Percentiles rank a stretch among this genome's conserved stretches.
Conservation (phyloP, 2,797 vertebrate species). For the Dicrostonyx torquatus region DNA sequence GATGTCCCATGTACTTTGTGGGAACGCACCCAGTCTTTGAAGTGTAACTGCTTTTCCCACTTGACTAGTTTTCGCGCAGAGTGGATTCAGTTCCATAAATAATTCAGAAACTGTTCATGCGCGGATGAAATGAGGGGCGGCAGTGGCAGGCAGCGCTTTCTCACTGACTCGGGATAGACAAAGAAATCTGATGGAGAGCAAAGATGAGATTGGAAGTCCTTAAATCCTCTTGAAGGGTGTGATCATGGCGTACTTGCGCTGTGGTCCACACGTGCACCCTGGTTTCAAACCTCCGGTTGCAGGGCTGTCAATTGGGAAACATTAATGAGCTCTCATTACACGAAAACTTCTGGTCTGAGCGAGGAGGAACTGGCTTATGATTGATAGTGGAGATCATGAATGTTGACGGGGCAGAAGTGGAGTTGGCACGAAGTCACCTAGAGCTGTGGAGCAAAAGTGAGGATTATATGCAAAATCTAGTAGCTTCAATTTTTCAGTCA, state of each 20-base stretch:
- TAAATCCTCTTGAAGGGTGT: slow-evolving; percentile 17
- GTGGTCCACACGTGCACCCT: not conserved
- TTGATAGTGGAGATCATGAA: slow-evolving; percentile 65
- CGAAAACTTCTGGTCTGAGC: slow-evolving; percentile 37
- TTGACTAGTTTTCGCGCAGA: slow-evolving; percentile 28
- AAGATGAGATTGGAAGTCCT: not conserved
- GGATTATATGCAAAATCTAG: slow-evolving; percentile 54
- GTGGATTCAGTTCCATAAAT: slow-evolving; percentile 57
- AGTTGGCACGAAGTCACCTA: slow-evolving; percentile 66
- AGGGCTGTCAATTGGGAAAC: slow-evolving; percentile 63
- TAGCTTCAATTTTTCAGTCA: slow-evolving; percentile 46
- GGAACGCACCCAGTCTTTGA: slow-evolving; percentile 20
- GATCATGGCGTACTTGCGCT: not conserved
- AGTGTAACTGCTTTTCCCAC: not conserved
- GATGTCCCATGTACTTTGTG: not conserved
- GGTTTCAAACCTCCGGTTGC: slow-evolving; percentile 19
- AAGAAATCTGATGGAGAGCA: slow-evolving; percentile 7
- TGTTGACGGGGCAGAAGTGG: slow-evolving; percentile 69
- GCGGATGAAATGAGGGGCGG: slow-evolving; percentile 28
- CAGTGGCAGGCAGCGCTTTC: slow-evolving; percentile 1
- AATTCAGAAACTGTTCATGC: slow-evolving; percentile 43
- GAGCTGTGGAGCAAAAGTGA: slow-evolving; percentile 52
- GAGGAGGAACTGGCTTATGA: slow-evolving; percentile 53
- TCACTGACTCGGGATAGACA: slow-evolving; percentile 47
- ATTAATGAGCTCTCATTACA: slow-evolving; percentile 81